phyloP scores from a whole-genome alignment of 2,113 vertebrate species.

The Rattus rattus region DNA sequence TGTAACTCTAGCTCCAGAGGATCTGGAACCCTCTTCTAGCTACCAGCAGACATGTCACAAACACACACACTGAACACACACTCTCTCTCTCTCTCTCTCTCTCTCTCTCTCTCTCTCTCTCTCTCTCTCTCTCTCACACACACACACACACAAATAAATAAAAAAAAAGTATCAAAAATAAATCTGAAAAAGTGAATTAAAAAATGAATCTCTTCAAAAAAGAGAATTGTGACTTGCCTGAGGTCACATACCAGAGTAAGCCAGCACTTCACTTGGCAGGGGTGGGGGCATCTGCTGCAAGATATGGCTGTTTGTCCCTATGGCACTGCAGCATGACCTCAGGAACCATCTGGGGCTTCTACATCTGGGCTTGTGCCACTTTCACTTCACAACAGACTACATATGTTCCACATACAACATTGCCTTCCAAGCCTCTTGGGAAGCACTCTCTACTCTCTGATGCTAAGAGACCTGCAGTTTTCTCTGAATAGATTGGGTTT shows the following conservation, averaged over 20 bases:
- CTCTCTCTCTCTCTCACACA: too few relatives aligned
- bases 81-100: too few relatives aligned
- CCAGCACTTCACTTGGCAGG: neutral
- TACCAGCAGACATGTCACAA: too few relatives aligned
- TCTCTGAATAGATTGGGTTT: neutral
- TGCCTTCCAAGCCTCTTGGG: neutral
- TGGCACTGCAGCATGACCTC: neutral
- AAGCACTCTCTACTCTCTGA: neutral
- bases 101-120: too few relatives aligned
- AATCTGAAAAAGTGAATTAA: too few relatives aligned
- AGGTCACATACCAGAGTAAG: neutral
- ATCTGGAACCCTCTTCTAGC: neutral
- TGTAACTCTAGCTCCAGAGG: neutral
- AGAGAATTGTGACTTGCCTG: neutral
- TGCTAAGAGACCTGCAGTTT: neutral
- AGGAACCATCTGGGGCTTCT: neutral
- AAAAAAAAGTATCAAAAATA: too few relatives aligned
- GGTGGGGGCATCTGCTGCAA: neutral
- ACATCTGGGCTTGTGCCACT: neutral
- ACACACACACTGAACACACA: too few relatives aligned
- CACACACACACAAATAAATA: too few relatives aligned
- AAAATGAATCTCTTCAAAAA: neutral
- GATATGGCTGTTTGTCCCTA: neutral
- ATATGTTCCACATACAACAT: neutral
- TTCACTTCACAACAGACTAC: neutral